Base-by-base conservation (phyloP, 1,140 invertebrate species). In the Drosophila gunungcola region DNA sequence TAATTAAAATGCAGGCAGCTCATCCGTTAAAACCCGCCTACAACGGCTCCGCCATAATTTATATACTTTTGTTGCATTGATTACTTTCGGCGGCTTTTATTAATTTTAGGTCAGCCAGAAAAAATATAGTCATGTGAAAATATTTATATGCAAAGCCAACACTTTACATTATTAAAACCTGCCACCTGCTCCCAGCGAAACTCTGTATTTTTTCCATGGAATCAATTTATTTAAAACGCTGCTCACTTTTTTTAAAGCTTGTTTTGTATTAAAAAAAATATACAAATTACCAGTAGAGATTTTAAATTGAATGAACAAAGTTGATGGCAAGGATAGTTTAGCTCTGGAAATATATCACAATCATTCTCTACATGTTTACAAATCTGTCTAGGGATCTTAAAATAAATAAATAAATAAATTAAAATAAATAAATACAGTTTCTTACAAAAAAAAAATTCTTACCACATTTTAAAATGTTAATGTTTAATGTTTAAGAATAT, bases 1-100 rank as follows among this genome's bases (percentile, higher is more conserved):
- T 81, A 78, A 86, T 79, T 82, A 67, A 77, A 82, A 77, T 53
- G 60, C 70, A 68, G 74, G 45, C 64, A 61, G 73, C 62, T 74
- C 68, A 78, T 49, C 65, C 81, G 63, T 77, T 70, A 69, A 78
- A 73, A 52, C 41, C 74, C 51, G 64, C 64, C 78, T 54, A 82
- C 79, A 52, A 70, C 57, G n/a, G n/a, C 29, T 61, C 65, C 49
- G 27, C 32, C 34, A 45, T 53, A 62, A 84, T 85, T 85, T 77
- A 62, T 74, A 65, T 60, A 61, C 54, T 73, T 65, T 39, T 27
- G 39, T 54, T 73, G n/a, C 38, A 52, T 55, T 65, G 76, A 73
- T 64, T 60, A 65, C 54, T 57, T 79, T 60, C 48, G 51, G 58
- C 57, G 13, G 29, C 29, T 16, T 13, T 70, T 70, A 69, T 70